Percentiles rank a stretch among this genome's conserved stretches.
Evolutionary conservation across 2,888 invertebrate genomes (phyloP).

Genomic region (Leuctra nigra): DNA sequence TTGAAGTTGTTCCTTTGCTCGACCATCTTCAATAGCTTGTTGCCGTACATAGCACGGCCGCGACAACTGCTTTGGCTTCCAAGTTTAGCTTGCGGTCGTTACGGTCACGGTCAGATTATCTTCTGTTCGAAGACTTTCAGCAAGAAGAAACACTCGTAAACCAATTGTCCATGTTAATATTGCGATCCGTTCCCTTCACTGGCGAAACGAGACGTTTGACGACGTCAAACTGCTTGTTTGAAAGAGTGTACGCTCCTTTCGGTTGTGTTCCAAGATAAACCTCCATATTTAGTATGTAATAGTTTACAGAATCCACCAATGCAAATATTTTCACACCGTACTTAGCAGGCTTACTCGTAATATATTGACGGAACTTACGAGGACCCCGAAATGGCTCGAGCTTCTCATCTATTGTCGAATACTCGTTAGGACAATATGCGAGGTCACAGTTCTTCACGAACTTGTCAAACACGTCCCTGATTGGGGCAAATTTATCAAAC

Average conservation of each 20-base stretch:
- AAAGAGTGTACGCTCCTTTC: not conserved
- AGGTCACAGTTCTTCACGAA: not conserved
- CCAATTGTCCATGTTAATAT: constrained; percentile 31
- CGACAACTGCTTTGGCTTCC: no score
- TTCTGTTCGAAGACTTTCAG: constrained; percentile 25
- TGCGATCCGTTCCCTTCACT: constrained; percentile 25
- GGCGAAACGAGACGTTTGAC: constrained; percentile 27
- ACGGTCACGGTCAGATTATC: constrained; percentile 28
- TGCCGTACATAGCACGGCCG: no score
- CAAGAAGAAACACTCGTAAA: constrained; percentile 29
- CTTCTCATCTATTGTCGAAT: constrained; percentile 6
- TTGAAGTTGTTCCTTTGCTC: no score
- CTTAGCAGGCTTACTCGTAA: constrained; percentile 2
- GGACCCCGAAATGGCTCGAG: constrained; percentile 6
- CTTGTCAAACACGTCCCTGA: not conserved
- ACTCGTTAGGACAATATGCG: not conserved
- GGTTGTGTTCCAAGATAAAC: not conserved
- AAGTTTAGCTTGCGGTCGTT: no score
- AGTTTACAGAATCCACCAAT: not conserved
- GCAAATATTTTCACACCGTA: constrained; percentile 8
- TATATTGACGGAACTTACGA: constrained; percentile 7
- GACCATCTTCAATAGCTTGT: no score
- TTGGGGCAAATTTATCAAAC: not conserved
- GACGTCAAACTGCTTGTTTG: constrained; percentile 33
- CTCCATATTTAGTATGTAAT: constrained; percentile 1